Base-by-base conservation (phyloP, 2,797 vertebrate genomes). In the Cetoscarus ocellatus region DNA sequence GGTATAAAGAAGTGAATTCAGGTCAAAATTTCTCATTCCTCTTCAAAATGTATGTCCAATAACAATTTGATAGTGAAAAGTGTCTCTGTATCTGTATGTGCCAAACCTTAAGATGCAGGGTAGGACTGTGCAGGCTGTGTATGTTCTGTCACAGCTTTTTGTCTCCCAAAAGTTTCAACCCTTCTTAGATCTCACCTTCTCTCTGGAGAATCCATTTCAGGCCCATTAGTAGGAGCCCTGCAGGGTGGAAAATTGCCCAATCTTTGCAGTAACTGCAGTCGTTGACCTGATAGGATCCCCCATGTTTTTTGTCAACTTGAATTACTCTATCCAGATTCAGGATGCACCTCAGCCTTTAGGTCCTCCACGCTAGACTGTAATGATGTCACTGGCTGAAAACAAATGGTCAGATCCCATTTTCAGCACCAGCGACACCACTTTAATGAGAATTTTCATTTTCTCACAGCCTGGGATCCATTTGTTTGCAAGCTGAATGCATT, bases 401-500 rank as follows among this genome's bases (percentile, higher is more conserved):
- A 75, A 82, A 83, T 44, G 83, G 67, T 83, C 75, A 67, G 61
- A 67, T 80, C 79, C 65, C 65, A 69, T 63, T 76, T 79, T 70
- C 73, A 65, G 73, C 62, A n/a, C 0, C 14, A 13, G 50, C 50
- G 60, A 65, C 38, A 15, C 78, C 79, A 51, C 61, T 75, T 70
- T 87, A 84, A 89, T 85, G 75, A 81, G 83, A 62, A 61, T 67
- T 52, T 86, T 73, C 73, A 76, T 73, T 90, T 83, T 73, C 70
- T 82, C 51, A 36, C 44, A n/a, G 70, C 43, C 68, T 44, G 52
- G 51, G 73, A 85, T 75, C 59, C 80, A 80, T 91, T 86, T 86
- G 77, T 88, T 86, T 85, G 82, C 71, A 51, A 78, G 80, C 53
- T 57, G 68, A 83, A 80, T 84, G 86, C 80, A 80, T 86, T 78